phyloP scores from a whole-genome alignment of 2,888 invertebrate genomes.

The Pachliopta kotzebuea region DNA sequence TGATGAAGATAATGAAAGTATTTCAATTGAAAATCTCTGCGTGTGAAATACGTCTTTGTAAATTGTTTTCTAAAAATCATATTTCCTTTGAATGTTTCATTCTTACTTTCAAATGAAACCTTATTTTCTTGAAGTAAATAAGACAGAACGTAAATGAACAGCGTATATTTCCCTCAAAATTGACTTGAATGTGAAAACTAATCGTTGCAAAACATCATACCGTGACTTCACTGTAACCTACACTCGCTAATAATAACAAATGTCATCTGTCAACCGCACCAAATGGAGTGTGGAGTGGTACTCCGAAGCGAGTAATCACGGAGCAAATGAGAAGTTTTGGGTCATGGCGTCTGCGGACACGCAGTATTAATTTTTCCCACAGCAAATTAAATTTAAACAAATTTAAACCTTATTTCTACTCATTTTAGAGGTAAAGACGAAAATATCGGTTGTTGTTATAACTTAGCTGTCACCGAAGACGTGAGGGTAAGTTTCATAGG shows the following conservation, averaged over 20 bases:
- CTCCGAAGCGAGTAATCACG: conserved; percentile 63
- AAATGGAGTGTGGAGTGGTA: conserved; percentile 35
- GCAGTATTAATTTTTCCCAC: conserved; percentile 34
- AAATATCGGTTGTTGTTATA: conserved; percentile 41
- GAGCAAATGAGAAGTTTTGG: conserved; percentile 74
- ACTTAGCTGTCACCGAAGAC: conserved; percentile 54
- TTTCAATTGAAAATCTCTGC: too few species aligned
- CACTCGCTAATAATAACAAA: conserved; percentile 60
- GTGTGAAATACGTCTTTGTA: too few species aligned
- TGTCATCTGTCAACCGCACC: conserved; percentile 60
- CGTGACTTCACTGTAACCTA: conserved; percentile 48
- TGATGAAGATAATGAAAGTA: too few species aligned
- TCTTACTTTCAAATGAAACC: too few species aligned
- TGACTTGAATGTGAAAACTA: background rate
- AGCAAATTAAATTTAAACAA: conserved; percentile 36
- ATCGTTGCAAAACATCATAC: conserved; percentile 33
- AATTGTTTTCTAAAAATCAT: too few species aligned
- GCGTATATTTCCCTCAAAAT: background rate
- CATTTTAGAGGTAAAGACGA: conserved; percentile 33
- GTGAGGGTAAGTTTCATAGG: conserved; percentile 62
- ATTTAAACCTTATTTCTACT: conserved; percentile 44
- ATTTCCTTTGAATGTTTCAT: too few species aligned
- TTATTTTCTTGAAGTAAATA: too few species aligned
- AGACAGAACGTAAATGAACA: too few species aligned
- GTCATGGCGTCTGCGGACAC: conserved; percentile 45